Percentiles rank a stretch among this genome's conserved stretches.
phyloP scores from a whole-genome alignment of 2,888 invertebrate species.

The Latrodectus elegans region DNA sequence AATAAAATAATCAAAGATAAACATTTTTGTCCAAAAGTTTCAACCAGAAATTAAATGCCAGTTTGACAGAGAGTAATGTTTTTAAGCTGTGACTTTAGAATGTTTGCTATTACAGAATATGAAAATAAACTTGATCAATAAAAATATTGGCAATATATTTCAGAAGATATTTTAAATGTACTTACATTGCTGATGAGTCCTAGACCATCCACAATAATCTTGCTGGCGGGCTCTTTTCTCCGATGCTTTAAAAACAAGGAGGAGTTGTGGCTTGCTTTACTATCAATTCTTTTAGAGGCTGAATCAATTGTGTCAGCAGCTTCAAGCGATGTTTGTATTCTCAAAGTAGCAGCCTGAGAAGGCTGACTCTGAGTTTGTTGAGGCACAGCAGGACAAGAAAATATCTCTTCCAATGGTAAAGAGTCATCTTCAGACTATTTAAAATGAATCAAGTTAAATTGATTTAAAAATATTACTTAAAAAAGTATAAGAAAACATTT shows the following conservation, averaged over 20 bases:
- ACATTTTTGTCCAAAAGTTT: no score
- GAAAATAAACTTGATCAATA: no score
- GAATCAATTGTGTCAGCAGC: slow-evolving; percentile 43
- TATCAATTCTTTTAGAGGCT: slow-evolving; percentile 34
- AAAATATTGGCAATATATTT: background rate
- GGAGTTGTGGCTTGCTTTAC: slow-evolving; percentile 48
- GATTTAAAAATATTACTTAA: background rate
- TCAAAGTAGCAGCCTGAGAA: slow-evolving; percentile 24
- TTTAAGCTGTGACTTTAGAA: no score
- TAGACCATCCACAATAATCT: slow-evolving; percentile 87
- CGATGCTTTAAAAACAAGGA: slow-evolving; percentile 54
- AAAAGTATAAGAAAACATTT: background rate
- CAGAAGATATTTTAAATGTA: background rate
- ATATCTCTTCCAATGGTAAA: slow-evolving; percentile 35
- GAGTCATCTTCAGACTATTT: slow-evolving; percentile 35
- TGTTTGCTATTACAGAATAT: no score
- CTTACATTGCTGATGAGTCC: slow-evolving; percentile 86
- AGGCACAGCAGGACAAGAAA: slow-evolving; percentile 47
- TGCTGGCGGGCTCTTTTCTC: slow-evolving; percentile 83
- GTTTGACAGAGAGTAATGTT: no score
- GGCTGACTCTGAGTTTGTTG: slow-evolving; percentile 42
- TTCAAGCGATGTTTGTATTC: slow-evolving; percentile 39
- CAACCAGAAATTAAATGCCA: no score
- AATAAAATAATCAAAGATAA: no score
- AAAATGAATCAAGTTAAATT: background rate